Percentiles rank a stretch among this genome's conserved stretches.
phyloP scores from a whole-genome alignment of 2,113 vertebrate genomes.

The Tragelaphus strepsiceros region DNA sequence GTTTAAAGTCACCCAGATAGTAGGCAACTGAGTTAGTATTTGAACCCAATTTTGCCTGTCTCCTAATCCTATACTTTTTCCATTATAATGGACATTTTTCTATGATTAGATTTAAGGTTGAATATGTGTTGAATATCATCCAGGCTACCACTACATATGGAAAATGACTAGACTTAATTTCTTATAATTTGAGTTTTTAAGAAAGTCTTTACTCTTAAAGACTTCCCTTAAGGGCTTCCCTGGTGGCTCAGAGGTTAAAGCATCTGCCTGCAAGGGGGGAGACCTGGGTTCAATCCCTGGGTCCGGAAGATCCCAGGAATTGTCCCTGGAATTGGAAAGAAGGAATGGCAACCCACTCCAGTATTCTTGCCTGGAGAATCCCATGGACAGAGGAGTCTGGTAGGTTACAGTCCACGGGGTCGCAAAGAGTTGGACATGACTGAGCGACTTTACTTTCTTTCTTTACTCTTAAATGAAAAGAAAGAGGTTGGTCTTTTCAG shows the following conservation, averaged over 20 bases:
- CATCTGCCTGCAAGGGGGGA: too few species aligned
- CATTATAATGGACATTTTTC: background rate
- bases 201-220: background rate
- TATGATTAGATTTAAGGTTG: background rate
- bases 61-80: background rate
- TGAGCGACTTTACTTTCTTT: too few species aligned
- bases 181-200: background rate
- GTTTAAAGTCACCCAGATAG: background rate
- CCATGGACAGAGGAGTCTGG: too few species aligned
- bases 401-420: too few species aligned
- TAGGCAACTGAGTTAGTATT: background rate
- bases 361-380: too few species aligned
- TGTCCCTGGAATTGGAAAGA: too few species aligned
- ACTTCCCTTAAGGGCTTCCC: too few species aligned
- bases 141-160: background rate
- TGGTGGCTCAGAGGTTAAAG: too few species aligned
- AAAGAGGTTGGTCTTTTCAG: background rate
- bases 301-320: too few species aligned
- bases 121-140: background rate
- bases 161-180: background rate
- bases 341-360: too few species aligned
- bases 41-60: background rate
- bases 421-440: too few species aligned
- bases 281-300: too few species aligned
- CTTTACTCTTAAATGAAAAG: background rate